Percentiles rank a stretch among this genome's conserved stretches.
These are phyloP conservation scores for Melozone crissalis DNA, from an alignment of 2,113 vertebrate genomes.

Conservation along the genomic window DNA sequence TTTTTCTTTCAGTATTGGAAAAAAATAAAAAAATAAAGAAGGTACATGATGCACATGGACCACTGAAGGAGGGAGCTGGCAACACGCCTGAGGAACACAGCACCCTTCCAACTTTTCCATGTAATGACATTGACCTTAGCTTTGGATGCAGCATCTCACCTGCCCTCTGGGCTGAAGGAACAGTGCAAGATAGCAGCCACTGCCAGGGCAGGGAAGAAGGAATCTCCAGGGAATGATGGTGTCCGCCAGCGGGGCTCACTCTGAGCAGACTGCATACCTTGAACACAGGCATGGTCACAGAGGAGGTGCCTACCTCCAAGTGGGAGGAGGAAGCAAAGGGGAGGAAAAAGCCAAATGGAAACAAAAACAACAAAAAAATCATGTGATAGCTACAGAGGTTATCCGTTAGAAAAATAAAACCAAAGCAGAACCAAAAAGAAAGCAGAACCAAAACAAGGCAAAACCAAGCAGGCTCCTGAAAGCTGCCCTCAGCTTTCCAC, in stretches of 20 bases:
- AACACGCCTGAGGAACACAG: conserved; percentile 74
- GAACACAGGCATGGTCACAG: conserved; percentile 38
- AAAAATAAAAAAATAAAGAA: not conserved
- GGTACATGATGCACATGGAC: conserved; percentile 64
- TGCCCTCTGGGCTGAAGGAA: conserved; percentile 62
- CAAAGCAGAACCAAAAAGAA: not conserved
- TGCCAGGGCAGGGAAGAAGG: conserved; percentile 65
- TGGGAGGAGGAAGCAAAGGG: conserved; percentile 30
- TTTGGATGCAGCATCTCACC: conserved; percentile 53
- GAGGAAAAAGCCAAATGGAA: conserved; percentile 59
- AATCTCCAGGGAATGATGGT: conserved; percentile 33
- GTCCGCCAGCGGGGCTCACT: conserved; percentile 33
- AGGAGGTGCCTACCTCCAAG: conserved; percentile 41
- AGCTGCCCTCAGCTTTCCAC: conserved; percentile 18
- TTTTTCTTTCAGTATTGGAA: not conserved
- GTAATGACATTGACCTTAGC: conserved; percentile 52
- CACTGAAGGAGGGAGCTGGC: conserved; percentile 79
- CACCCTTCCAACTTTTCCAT: conserved; percentile 63
- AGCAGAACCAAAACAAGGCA: not conserved
- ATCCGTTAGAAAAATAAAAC: conserved; percentile 11
- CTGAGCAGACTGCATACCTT: conserved; percentile 56
- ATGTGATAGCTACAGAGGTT: conserved; percentile 36
- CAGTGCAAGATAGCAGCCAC: conserved; percentile 51
- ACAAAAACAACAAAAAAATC: conserved; percentile 51
- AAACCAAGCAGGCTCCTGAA: conserved; percentile 14